These are phyloP conservation scores for Pinna nobilis DNA, from an alignment of 1,140 invertebrate genomes.

Conservation along the genomic window DNA sequence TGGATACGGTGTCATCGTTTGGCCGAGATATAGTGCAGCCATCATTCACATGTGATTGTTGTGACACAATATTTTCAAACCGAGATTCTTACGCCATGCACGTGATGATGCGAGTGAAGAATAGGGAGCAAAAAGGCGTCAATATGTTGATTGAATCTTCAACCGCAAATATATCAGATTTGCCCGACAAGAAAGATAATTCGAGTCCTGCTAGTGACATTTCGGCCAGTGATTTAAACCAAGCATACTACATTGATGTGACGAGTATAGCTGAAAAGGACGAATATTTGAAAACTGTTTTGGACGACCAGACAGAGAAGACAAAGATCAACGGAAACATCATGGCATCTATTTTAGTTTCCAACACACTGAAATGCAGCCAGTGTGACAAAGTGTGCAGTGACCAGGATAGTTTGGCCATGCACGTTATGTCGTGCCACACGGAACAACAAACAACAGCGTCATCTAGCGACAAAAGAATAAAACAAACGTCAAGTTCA, in stretches of 20 bases:
- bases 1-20: neutral
- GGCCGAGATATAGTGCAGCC: conserved; percentile 40
- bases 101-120: conserved; percentile 70
- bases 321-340: neutral
- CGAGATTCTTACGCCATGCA: conserved; percentile 73
- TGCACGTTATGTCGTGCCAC: conserved; percentile 63
- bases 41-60: conserved; percentile 66
- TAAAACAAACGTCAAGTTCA: neutral
- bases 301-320: conserved; percentile 6
- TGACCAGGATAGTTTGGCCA: conserved; percentile 60
- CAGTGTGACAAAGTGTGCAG: conserved; percentile 53
- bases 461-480: neutral
- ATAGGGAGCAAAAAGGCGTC: conserved; percentile 47
- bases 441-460: conserved; percentile 1
- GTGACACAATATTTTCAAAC: conserved; percentile 62
- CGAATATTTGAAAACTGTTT: conserved; percentile 25
- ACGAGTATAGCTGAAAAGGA: conserved; percentile 27
- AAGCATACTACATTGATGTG: conserved; percentile 29
- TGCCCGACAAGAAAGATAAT: neutral
- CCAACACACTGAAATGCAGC: conserved; percentile 40
- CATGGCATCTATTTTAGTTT: neutral
- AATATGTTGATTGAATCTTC: too few relatives aligned
- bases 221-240: conserved; percentile 10
- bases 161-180: neutral
- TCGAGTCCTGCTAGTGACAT: neutral